phyloP scores from a whole-genome alignment of 2,113 vertebrate species.

The Rhynchomys soricoides region DNA sequence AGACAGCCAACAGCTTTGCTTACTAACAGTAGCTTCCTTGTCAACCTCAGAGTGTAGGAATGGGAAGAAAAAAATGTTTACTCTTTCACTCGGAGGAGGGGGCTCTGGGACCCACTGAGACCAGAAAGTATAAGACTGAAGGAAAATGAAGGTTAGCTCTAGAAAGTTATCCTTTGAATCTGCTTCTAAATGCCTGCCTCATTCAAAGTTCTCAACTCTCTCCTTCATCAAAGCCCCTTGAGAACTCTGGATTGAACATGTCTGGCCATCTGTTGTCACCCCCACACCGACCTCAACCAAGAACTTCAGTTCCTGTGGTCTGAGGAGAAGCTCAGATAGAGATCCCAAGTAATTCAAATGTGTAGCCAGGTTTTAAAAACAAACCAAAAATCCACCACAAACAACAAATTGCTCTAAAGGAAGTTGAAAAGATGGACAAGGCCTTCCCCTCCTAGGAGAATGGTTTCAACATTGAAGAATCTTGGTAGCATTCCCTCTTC shows the following conservation, averaged over 20 bases:
- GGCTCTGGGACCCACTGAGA: background rate
- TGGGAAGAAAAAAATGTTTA: background rate
- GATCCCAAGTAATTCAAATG: background rate
- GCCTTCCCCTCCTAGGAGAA: background rate
- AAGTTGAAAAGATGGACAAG: slow-evolving; percentile 3
- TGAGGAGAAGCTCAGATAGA: background rate
- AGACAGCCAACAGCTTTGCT: background rate
- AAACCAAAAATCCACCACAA: background rate
- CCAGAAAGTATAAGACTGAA: background rate
- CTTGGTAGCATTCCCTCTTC: background rate
- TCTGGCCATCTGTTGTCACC: background rate
- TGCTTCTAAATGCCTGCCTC: background rate
- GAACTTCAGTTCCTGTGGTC: background rate
- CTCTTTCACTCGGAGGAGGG: background rate
- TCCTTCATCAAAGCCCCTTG: background rate
- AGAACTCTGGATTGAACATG: background rate
- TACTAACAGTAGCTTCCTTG: background rate
- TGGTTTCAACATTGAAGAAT: slow-evolving; percentile 2
- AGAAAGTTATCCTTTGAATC: background rate
- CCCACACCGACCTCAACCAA: background rate
- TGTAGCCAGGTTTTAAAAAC: background rate
- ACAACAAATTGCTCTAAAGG: background rate
- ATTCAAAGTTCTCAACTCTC: background rate
- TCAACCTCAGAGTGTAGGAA: background rate
- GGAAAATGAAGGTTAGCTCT: background rate